Percentiles rank a stretch among this genome's conserved stretches.
phyloP scores from a whole-genome alignment of 2,797 vertebrate species.

The Scleropages formosus region DNA sequence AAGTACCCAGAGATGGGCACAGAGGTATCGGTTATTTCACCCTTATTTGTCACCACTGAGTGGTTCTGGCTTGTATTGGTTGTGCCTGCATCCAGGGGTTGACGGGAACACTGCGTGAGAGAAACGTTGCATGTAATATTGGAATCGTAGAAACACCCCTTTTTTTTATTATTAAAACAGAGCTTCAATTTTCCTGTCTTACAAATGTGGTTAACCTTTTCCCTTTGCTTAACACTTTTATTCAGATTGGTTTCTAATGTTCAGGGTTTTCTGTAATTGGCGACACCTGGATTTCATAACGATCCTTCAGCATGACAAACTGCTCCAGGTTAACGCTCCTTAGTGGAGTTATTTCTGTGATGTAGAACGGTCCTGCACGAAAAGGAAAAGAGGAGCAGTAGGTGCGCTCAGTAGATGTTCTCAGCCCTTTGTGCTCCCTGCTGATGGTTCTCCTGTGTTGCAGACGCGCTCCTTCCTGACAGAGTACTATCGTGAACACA shows the following conservation, averaged over 20 bases:
- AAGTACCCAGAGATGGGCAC: slow-evolving; percentile 79
- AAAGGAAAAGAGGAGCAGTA: neutral
- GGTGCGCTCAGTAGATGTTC: neutral
- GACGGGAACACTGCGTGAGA: too few relatives aligned
- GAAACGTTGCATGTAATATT: neutral
- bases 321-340: neutral
- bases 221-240: too few relatives aligned
- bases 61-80: neutral
- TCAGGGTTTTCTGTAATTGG: too few relatives aligned
- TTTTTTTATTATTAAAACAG: too few relatives aligned
- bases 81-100: too few relatives aligned
- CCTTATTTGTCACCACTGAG: neutral
- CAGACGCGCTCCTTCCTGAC: slow-evolving; percentile 76
- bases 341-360: too few relatives aligned
- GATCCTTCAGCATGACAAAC: too few relatives aligned
- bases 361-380: neutral
- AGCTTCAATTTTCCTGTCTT: too few relatives aligned
- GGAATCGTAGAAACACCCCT: neutral
- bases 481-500: slow-evolving; percentile 78
- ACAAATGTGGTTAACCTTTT: too few relatives aligned
- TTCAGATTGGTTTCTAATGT: too few relatives aligned
- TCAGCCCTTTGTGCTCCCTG: neutral
- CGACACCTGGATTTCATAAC: too few relatives aligned
- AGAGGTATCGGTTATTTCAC: slow-evolving; percentile 54
- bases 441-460: slow-evolving; percentile 18